Conservation (phyloP, 2,888 invertebrate genomes). For the Achlya flavicornis region DNA sequence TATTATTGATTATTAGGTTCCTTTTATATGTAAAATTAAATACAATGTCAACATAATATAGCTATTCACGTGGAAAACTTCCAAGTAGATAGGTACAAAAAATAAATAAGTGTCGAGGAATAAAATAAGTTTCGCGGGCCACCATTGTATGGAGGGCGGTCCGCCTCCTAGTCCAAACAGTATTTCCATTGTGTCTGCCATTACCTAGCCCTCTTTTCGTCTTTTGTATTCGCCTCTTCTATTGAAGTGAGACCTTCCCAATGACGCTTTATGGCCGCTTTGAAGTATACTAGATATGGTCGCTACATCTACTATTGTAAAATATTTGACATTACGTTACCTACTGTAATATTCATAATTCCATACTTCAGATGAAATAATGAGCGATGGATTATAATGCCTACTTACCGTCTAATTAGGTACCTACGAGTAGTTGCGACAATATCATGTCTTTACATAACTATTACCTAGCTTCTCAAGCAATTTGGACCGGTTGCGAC, state of each 20-base stretch:
- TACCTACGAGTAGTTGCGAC: too few species aligned
- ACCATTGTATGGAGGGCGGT: conserved; percentile 69
- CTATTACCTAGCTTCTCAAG: too few species aligned
- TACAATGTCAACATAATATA: conserved; percentile 23
- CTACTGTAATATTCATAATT: conserved; percentile 17
- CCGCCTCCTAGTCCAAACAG: conserved; percentile 79
- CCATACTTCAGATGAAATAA: background rate
- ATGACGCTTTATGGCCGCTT: conserved; percentile 78
- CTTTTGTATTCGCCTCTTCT: conserved; percentile 79
- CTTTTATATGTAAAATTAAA: conserved; percentile 13
- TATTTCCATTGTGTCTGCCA: conserved; percentile 80
- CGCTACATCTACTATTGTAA: conserved; percentile 46
- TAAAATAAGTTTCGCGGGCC: conserved; percentile 77
- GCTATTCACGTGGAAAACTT: conserved; percentile 53
- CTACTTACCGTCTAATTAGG: too few species aligned
- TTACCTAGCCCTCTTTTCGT: conserved; percentile 82
- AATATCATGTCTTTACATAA: too few species aligned
- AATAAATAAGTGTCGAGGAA: conserved; percentile 74
- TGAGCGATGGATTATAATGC: too few species aligned
- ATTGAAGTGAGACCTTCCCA: conserved; percentile 81
- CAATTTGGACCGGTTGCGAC: too few species aligned
- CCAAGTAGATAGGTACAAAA: conserved; percentile 59
- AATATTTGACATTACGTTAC: conserved; percentile 31
- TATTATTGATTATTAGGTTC: too few species aligned
- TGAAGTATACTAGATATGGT: conserved; percentile 75